These are phyloP conservation scores for Deilephila elpenor DNA, from an alignment of 2,888 invertebrate species.

Conservation along the genomic window DNA sequence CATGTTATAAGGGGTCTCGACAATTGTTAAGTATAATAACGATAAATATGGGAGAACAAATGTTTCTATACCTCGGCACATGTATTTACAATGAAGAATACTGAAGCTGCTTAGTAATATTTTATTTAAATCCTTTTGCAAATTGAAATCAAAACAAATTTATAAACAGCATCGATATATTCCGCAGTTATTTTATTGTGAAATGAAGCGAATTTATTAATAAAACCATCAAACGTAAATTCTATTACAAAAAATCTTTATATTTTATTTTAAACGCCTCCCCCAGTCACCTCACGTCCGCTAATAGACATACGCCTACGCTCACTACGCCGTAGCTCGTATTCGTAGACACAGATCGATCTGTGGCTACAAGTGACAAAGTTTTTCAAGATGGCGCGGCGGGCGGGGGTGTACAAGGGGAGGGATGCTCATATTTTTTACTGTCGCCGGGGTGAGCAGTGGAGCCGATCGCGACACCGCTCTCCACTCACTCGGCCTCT, in stretches of 20 bases:
- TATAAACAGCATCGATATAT: not conserved
- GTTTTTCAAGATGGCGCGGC: slow-evolving; percentile 81
- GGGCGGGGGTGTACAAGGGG: slow-evolving; percentile 60
- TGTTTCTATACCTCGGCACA: slow-evolving; percentile 14
- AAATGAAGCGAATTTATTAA: not conserved
- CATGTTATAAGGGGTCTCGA: slow-evolving; percentile 67
- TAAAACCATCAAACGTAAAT: not conserved
- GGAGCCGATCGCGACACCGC: slow-evolving; percentile 82
- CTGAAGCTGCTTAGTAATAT: not conserved
- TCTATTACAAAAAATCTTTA: not conserved
- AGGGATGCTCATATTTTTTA: slow-evolving; percentile 84
- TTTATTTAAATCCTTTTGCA: not conserved
- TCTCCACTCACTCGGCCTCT: slow-evolving; percentile 82
- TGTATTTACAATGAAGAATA: not conserved
- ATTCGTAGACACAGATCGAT: slow-evolving; percentile 82
- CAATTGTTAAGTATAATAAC: slow-evolving; percentile 57
- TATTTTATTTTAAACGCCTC: not conserved
- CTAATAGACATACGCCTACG: slow-evolving; percentile 49
- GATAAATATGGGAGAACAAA: slow-evolving; percentile 40
- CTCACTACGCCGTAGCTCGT: slow-evolving; percentile 61
- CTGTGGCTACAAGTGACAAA: slow-evolving; percentile 82
- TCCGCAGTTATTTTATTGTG: not conserved
- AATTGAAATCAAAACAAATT: not conserved
- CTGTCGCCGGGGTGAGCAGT: slow-evolving; percentile 84
- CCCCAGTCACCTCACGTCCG: slow-evolving; percentile 23